Conservation (phyloP, 2,113 vertebrate species). For the Taxidea taxus region DNA sequence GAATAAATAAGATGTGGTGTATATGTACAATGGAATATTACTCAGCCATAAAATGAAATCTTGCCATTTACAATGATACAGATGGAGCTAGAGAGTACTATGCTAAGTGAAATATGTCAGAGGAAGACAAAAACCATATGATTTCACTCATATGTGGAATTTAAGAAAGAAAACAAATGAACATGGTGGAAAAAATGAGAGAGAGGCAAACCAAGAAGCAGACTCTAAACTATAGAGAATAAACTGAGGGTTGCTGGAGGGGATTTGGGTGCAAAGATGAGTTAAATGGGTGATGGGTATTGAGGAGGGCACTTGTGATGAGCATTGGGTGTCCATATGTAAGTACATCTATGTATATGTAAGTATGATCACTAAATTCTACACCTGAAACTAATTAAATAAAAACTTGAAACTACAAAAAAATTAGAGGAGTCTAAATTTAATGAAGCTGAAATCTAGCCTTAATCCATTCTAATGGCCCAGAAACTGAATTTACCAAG, state of each 20-base stretch:
- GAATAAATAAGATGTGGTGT: not conserved
- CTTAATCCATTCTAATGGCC: conserved; percentile 73
- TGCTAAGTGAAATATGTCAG: not conserved
- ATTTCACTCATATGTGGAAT: not conserved
- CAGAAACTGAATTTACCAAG: conserved; percentile 41
- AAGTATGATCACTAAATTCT: not conserved
- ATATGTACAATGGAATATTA: not conserved
- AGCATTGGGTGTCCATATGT: not conserved
- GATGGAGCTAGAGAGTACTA: not conserved
- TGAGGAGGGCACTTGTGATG: too few species aligned
- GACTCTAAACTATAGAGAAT: not conserved
- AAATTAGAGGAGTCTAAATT: conserved; percentile 38
- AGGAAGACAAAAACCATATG: not conserved
- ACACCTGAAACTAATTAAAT: not conserved
- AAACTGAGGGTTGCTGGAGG: not conserved
- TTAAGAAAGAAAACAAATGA: not conserved
- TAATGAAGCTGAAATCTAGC: conserved; percentile 66
- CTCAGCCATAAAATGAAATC: not conserved
- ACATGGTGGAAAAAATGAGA: not conserved
- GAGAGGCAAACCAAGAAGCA: not conserved
- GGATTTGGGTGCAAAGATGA: not conserved
- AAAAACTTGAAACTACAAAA: not conserved
- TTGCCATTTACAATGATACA: not conserved
- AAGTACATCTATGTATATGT: not conserved
- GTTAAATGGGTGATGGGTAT: too few species aligned